These are phyloP conservation scores for Chunga burmeisteri DNA, from an alignment of 2,113 vertebrate genomes.

Conservation along the genomic window DNA sequence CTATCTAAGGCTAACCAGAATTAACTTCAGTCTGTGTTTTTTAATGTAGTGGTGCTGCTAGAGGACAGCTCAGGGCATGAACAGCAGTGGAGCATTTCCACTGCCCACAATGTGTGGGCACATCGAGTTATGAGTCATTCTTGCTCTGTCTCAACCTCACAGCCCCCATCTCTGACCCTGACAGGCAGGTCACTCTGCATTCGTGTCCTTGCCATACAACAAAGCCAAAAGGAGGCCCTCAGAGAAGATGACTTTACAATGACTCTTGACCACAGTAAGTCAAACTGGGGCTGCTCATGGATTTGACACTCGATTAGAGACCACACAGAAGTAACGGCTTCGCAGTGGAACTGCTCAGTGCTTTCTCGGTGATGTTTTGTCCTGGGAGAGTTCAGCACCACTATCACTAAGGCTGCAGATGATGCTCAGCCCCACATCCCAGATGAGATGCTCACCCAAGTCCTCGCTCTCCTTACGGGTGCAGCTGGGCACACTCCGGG, in stretches of 20 bases:
- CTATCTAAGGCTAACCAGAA: not conserved
- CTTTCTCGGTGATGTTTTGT: not conserved
- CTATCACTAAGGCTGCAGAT: not conserved
- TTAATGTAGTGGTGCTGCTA: not conserved
- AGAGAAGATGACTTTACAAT: not conserved
- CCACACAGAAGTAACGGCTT: not conserved
- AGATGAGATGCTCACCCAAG: not conserved
- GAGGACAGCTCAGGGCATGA: not conserved
- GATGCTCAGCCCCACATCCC: not conserved
- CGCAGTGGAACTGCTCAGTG: not conserved
- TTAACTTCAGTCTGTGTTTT: not conserved
- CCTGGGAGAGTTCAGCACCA: not conserved
- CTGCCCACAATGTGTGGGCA: not conserved
- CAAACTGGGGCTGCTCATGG: not conserved
- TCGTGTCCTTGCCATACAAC: fast-evolving
- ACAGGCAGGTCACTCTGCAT: not conserved
- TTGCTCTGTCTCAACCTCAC: not conserved
- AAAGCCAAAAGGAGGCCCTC: not conserved
- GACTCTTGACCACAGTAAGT: not conserved
- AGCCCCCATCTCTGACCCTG: fast-evolving
- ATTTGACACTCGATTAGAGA: not conserved
- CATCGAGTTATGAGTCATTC: no score
- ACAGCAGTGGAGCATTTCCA: not conserved
- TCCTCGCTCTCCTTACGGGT: not conserved
- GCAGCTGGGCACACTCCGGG: not conserved